These are phyloP conservation scores for Petrolisthes manimaculis DNA, from an alignment of 2,888 invertebrate genomes.

Conservation along the genomic window DNA sequence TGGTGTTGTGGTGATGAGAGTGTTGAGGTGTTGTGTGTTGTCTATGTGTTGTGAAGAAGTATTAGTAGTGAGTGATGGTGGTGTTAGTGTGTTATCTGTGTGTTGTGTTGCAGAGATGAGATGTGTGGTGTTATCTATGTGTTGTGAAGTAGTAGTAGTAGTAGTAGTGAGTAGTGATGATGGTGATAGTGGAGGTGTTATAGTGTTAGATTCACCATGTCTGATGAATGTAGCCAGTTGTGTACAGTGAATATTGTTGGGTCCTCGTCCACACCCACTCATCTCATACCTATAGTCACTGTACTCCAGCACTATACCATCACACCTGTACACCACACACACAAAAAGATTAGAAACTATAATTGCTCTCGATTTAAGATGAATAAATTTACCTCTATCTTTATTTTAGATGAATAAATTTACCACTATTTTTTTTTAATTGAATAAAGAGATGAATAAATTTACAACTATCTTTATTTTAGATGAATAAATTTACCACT, in stretches of 20 bases:
- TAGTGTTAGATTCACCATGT: neutral
- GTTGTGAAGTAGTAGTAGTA: neutral
- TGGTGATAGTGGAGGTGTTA: neutral
- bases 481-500: no score
- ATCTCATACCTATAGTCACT: constrained; percentile 27
- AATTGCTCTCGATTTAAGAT: neutral
- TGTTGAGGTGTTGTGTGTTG: neutral
- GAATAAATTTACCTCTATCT: no score
- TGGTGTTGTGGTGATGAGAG: neutral
- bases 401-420: no score
- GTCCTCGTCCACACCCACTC: constrained; percentile 54
- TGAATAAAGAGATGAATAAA: no score
- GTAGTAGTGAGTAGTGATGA: neutral
- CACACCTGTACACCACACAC: constrained; percentile 38
- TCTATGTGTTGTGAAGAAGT: neutral
- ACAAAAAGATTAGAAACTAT: neutral
- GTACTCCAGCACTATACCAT: constrained; percentile 33
- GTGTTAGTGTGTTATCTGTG: neutral
- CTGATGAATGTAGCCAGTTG: constrained; percentile 42
- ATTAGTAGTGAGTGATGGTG: neutral
- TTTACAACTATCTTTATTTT: no score
- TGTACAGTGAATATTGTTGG: constrained; percentile 43
- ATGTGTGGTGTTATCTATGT: neutral
- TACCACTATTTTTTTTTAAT: no score
- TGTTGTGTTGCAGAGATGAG: no score